Evolutionary conservation across 2,888 invertebrate genomes (phyloP).

Genomic region (Chesias legatella): DNA sequence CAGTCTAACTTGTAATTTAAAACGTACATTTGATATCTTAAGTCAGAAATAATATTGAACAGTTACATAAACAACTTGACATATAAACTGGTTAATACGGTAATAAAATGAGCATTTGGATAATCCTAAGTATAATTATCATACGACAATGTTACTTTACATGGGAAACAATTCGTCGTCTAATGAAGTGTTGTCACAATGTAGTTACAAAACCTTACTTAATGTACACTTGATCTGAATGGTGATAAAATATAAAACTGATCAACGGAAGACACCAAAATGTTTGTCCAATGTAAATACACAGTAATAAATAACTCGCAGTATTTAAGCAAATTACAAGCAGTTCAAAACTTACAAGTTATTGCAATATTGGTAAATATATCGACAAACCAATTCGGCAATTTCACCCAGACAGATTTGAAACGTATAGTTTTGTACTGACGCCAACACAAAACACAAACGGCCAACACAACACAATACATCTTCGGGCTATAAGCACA

Average conservation of each 20-base stretch:
- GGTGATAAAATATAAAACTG: no score
- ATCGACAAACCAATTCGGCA: slow-evolving; percentile 2
- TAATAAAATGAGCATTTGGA: slow-evolving; percentile 30
- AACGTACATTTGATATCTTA: slow-evolving; percentile 32
- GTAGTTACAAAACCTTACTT: no score
- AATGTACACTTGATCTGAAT: no score
- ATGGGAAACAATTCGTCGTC: background rate
- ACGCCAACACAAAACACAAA: slow-evolving; percentile 5
- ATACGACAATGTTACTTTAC: slow-evolving; percentile 1
- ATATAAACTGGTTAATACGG: slow-evolving; percentile 12
- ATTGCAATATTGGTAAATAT: slow-evolving; percentile 1
- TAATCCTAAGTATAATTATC: slow-evolving; percentile 10
- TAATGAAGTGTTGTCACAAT: no score
- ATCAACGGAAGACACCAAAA: slow-evolving; percentile 44
- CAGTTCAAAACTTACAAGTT: no score
- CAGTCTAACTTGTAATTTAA: slow-evolving; percentile 9
- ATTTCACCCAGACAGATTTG: slow-evolving; percentile 3
- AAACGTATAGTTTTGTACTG: slow-evolving; percentile 9
- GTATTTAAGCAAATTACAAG: no score
- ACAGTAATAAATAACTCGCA: slow-evolving; percentile 5
- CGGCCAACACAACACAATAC: background rate
- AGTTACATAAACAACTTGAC: slow-evolving; percentile 30
- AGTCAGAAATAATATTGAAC: slow-evolving; percentile 31
- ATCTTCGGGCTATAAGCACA: slow-evolving; percentile 1
- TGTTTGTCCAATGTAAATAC: slow-evolving; percentile 40